phyloP scores from a whole-genome alignment of 2,113 vertebrate species.

The Xerus inauris region DNA sequence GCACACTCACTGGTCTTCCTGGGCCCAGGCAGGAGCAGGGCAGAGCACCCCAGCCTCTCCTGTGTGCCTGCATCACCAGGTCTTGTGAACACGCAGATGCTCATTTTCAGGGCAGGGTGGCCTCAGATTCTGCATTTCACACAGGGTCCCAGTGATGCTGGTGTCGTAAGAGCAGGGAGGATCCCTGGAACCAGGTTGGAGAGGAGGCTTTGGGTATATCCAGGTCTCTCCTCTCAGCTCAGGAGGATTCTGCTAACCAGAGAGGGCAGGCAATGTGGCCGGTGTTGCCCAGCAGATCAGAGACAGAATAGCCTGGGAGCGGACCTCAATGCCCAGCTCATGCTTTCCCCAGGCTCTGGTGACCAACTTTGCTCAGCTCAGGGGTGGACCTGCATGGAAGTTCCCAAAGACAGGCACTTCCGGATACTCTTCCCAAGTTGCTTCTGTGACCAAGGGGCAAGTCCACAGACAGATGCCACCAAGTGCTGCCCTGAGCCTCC shows the following conservation, averaged over 20 bases:
- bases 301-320: background rate
- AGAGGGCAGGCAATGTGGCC: background rate
- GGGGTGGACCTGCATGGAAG: background rate
- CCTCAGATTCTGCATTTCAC: background rate
- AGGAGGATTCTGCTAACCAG: background rate
- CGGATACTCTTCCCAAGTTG: fast-evolving
- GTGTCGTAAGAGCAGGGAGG: background rate
- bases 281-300: fast-evolving
- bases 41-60: fast-evolving
- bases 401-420: fast-evolving
- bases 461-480: fast-evolving
- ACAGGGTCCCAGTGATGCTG: fast-evolving
- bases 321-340: fast-evolving
- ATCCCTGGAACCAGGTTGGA: background rate
- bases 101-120: fast-evolving
- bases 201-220: background rate
- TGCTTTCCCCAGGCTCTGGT: no score
- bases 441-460: background rate
- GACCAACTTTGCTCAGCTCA: background rate
- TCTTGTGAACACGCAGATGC: no score
- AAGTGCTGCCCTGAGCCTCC: fast-evolving
- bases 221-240: background rate
- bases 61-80: fast-evolving
- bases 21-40: background rate
- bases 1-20: background rate